Base-by-base conservation (phyloP, 2,797 vertebrate genomes). In the Mormyrus proboscirostris region DNA sequence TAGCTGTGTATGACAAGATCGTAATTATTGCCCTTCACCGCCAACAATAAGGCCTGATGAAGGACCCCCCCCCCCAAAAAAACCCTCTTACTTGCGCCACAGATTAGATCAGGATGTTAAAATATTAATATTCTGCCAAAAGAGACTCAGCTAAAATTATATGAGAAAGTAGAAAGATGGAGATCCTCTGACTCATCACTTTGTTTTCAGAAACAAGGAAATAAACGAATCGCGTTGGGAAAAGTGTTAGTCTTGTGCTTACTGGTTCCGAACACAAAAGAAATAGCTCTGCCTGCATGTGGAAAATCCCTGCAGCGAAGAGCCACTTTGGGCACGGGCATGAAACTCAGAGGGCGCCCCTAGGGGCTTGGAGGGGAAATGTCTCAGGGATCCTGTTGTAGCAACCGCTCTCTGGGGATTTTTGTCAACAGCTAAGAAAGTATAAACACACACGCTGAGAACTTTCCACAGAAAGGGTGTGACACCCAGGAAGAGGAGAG, bases 291-390 rank as follows among this genome's bases (percentile, higher is more conserved):
- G 29, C 69, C 29, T 16, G 44, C n/a, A 22, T 29, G 59, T 73
- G 14, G 14, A 33, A 76, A 76, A 51, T 47, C 47, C 62, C 7
- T 5, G 14, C 44, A n/a, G 53, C 51, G 16, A 57, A 51, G 29
- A 38, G 3, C 53, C 33, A 10, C 53, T 87, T 59, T 16, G 3
- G 8, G 51, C 85, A 41, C 1, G 33, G 85, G 16, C n/a, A 59
- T 19, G 85, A 41, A n/a, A 69, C 14, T 19, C n/a, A 57, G 41
- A 19, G n/a, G 22, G n/a, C 41, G 16, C 84, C 69, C 90, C 88
- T 88, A 89, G 92, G 29, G 82, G 51, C 29, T 47, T 44, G 51
- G 29, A 57, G 51, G 73, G n/a, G 38, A 41, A 73, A 22, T 57
- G 16, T 82, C 88, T n/a, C 38, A 2, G 12, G 41, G 50, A n/a